These are phyloP conservation scores for Actenoides hombroni DNA, from an alignment of 2,113 vertebrate species.

Conservation along the genomic window DNA sequence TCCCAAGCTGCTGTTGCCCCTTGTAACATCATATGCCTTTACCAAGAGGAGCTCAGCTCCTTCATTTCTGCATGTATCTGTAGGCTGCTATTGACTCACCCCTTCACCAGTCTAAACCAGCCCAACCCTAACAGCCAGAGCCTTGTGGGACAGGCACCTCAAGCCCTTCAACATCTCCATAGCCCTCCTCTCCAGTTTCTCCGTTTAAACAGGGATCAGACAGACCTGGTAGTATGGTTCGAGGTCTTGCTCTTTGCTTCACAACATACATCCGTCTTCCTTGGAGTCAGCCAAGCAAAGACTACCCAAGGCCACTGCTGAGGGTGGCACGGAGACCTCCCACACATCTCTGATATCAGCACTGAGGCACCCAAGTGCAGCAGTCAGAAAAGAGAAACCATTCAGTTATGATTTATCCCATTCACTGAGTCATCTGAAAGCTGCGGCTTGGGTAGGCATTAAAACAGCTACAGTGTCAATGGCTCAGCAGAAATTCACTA, in stretches of 20 bases:
- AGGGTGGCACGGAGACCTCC: not conserved
- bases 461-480: not conserved
- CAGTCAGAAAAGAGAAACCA: not conserved
- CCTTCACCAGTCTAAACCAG: not conserved
- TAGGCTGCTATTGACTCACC: not conserved
- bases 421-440: not conserved
- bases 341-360: not conserved
- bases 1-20: not conserved
- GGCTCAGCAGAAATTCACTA: not conserved
- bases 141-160: not conserved
- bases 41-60: not conserved
- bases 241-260: not conserved
- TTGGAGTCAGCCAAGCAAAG: not conserved
- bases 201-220: not conserved
- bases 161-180: not conserved
- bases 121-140: not conserved
- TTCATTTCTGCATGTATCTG: not conserved
- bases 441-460: not conserved
- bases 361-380: not conserved
- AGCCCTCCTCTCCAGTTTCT: not conserved
- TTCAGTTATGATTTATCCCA: not conserved
- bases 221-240: not conserved
- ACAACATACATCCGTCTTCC: not conserved
- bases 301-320: not conserved
- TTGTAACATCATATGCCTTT: not conserved